These are phyloP conservation scores for Pelmatolapia mariae DNA, from an alignment of 2,113 vertebrate genomes.

Conservation along the genomic window DNA sequence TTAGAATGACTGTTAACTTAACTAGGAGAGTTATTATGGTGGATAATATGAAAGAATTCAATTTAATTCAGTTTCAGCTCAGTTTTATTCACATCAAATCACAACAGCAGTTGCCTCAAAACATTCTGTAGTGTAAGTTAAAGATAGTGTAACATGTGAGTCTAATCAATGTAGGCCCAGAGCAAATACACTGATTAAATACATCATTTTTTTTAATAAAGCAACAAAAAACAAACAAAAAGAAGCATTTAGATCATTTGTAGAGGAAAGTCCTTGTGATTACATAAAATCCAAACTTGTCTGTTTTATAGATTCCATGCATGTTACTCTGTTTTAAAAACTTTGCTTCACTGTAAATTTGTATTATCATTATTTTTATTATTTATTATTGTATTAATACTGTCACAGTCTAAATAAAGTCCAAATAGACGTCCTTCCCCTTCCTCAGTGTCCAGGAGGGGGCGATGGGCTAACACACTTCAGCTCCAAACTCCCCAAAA, in stretches of 20 bases:
- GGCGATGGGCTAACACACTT: slow-evolving; percentile 30
- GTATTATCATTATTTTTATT: background rate
- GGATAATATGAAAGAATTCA: background rate
- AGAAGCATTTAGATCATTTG: background rate
- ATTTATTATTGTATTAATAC: background rate
- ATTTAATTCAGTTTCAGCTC: background rate
- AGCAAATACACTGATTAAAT: background rate
- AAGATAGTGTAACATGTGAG: background rate
- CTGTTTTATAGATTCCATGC: background rate
- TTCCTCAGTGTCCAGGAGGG: slow-evolving; percentile 50
- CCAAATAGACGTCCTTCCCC: background rate
- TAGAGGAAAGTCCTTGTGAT: background rate
- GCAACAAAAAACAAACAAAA: fast-evolving
- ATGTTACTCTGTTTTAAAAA: background rate
- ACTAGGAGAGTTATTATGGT: background rate
- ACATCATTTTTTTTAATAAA: background rate
- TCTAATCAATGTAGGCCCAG: background rate
- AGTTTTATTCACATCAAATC: background rate
- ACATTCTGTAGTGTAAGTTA: background rate
- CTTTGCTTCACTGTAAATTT: background rate
- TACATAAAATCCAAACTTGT: background rate
- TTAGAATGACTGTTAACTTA: background rate
- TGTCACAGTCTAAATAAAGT: background rate
- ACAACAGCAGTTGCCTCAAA: background rate
- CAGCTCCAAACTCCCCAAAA: background rate